Evolutionary conservation across 2,797 vertebrate genomes (phyloP), one percentile per base, ranked within the genome.

Genomic region (Toxotes lorentzi): DNA sequence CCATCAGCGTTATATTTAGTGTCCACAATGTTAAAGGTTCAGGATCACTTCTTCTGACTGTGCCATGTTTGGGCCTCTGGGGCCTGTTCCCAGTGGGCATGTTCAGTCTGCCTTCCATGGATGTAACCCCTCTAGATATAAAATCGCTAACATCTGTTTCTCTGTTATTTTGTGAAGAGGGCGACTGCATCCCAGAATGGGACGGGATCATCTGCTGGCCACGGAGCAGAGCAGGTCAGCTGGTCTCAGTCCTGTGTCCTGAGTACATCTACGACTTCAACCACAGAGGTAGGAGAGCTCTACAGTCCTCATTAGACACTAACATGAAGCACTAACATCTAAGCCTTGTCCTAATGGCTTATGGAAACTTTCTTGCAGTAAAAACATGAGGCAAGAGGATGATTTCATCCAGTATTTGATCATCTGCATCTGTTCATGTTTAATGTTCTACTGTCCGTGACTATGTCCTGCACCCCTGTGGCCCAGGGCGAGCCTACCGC

Each of bases 191-290:
- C 72, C 95, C 97, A 0, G 96, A 98, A 88, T 98, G 97, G 97
- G 97, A 97, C 0, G 97, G 97, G 35, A 96, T 98, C 69, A 97
- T 96, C 91, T 98, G 97, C 69, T 98, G 97, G 97, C 97, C 97
- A 0, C 79, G 77, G 84, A 96, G 96, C 78, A 86, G 76, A 72
- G 93, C 95, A 0, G 87, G 93, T 76, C 94, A 96, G 90, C 90
- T 96, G 81, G 94, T 97, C 34, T 93, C 96, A 0, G 95, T 96
- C 35, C 84, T 89, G 13, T 98, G 97, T 84, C 97, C 97, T 0
- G 92, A 95, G 21, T 97, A 98, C 88, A 96, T 98, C 94, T 97
- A 98, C 0, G 97, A 98, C 94, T 98, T 98, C 90, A 97, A 98
- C 89, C 97, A 98, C 67, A 82, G 93, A 93, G 97, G 97, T 97